Conservation (phyloP, 2,797 vertebrate genomes). For the Anguilla pacifica region DNA sequence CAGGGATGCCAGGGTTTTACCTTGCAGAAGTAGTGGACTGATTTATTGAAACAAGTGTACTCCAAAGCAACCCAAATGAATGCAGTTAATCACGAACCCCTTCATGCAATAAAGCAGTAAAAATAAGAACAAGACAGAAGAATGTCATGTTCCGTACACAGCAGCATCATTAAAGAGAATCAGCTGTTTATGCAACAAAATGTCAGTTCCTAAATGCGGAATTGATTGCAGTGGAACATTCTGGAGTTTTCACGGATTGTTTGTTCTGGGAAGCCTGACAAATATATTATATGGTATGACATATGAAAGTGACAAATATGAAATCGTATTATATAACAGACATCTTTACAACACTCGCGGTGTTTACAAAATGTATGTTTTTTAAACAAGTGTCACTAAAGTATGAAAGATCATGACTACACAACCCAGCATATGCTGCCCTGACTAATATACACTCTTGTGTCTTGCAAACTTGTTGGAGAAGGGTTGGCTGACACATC, state of each 20-base stretch:
- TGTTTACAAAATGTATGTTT: not conserved
- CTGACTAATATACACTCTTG: not conserved
- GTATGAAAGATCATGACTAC: not conserved
- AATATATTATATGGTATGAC: not conserved
- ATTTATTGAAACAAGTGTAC: not conserved
- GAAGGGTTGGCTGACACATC: not conserved
- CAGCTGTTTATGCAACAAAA: not conserved
- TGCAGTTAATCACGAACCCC: not conserved
- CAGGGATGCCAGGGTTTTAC: not conserved
- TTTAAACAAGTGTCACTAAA: not conserved
- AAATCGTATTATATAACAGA: not conserved
- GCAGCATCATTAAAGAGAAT: not conserved
- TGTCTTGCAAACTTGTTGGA: not conserved
- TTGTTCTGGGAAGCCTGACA: not conserved
- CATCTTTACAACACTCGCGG: not conserved
- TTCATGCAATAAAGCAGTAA: not conserved
- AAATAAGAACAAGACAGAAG: not conserved
- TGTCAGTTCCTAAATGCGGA: not conserved
- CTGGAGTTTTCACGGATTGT: not conserved
- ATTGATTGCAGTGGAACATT: not conserved
- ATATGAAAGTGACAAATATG: not conserved
- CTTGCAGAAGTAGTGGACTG: not conserved
- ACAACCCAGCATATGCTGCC: no score
- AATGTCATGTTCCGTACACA: not conserved
- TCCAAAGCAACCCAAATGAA: not conserved